Conservation (phyloP, 2,113 vertebrate genomes). For the Rhynchomys soricoides region DNA sequence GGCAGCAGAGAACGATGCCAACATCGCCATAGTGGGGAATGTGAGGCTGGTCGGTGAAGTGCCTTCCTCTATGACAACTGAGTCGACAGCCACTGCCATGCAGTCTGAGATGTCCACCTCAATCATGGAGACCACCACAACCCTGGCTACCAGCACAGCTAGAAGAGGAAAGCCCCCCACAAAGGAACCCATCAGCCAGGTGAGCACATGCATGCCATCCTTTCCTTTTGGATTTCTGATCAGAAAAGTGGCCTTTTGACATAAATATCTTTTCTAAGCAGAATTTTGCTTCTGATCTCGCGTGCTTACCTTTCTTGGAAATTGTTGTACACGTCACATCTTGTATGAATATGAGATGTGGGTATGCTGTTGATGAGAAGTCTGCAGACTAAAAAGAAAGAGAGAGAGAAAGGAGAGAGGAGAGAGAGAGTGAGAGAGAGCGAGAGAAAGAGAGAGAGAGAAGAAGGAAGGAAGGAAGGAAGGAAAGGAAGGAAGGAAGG, state of each 20-base stretch:
- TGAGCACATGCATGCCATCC: conserved; percentile 79
- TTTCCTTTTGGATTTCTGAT: neutral
- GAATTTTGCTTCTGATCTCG: neutral
- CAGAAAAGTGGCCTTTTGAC: neutral
- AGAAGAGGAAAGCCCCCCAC: conserved; percentile 94
- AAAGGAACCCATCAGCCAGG: conserved; percentile 93
- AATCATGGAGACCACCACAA: conserved; percentile 98
- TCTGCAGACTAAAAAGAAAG: neutral
- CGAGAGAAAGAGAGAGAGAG: too few relatives aligned
- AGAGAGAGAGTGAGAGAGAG: too few relatives aligned
- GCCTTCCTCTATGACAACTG: conserved; percentile 98
- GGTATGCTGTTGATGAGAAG: neutral
- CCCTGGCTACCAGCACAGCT: conserved; percentile 92
- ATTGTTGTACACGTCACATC: neutral
- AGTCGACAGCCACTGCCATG: conserved; percentile 97
- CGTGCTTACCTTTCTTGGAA: neutral
- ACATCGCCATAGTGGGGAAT: conserved; percentile 96
- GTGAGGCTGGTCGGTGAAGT: conserved; percentile 98
- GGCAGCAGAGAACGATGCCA: conserved; percentile 97
- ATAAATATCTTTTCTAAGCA: neutral
- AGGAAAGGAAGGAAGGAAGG: too few relatives aligned
- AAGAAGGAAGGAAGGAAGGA: rapidly evolving
- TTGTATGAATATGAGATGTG: neutral
- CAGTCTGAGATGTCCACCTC: conserved; percentile 97
- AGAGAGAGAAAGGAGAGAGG: neutral